phyloP scores from a whole-genome alignment of 2,113 vertebrate genomes.

The Varanus salvator region DNA sequence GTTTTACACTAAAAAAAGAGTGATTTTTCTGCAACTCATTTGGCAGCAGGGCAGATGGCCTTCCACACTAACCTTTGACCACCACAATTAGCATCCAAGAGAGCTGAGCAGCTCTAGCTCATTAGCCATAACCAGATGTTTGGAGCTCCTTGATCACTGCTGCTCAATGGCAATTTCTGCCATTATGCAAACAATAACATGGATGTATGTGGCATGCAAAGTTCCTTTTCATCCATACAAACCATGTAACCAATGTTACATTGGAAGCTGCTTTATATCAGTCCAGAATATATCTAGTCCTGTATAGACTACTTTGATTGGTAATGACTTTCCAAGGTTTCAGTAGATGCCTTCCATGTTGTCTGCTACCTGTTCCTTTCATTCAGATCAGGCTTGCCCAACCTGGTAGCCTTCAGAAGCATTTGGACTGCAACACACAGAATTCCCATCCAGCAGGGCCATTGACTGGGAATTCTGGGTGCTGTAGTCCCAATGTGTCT shows the following conservation, averaged over 20 bases:
- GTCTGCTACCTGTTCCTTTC: not conserved
- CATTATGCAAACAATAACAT: slow-evolving; percentile 56
- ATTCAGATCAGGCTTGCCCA: no score
- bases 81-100: slow-evolving; percentile 59
- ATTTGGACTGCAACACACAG: no score
- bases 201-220: slow-evolving; percentile 60
- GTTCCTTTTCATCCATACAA: slow-evolving; percentile 33
- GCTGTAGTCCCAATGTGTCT: no score
- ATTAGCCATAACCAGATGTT: slow-evolving; percentile 70
- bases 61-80: slow-evolving; percentile 65
- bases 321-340: not conserved
- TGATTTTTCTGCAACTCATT: slow-evolving; percentile 11
- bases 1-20: slow-evolving; percentile 2
- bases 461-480: no score
- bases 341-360: not conserved
- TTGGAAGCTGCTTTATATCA: not conserved
- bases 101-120: slow-evolving; percentile 56
- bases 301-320: not conserved
- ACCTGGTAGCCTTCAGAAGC: no score
- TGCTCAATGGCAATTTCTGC: slow-evolving; percentile 64
- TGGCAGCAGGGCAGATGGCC: slow-evolving; percentile 58
- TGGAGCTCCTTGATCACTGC: slow-evolving; percentile 57
- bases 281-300: not conserved
- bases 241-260: not conserved
- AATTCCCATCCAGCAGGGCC: no score